Conservation (phyloP, 2,113 vertebrate species). For the Lagenorhynchus albirostris region DNA sequence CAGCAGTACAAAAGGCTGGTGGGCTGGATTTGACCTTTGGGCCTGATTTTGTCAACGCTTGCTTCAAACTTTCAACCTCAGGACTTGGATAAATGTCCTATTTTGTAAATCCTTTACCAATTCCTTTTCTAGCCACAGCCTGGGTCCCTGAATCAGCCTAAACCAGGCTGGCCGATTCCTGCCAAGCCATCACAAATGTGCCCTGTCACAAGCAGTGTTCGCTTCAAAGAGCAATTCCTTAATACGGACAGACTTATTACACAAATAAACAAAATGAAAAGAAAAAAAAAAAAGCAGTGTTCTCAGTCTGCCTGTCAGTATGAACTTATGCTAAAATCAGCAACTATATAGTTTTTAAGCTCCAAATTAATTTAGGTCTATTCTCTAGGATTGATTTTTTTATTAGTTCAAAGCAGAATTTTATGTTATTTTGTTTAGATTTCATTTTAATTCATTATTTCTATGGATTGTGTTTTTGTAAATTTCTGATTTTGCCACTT, state of each 20-base stretch:
- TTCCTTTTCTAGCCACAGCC: background rate
- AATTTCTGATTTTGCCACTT: slow-evolving; percentile 3
- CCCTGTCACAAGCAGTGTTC: background rate
- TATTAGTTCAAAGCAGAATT: background rate
- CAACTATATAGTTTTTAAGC: background rate
- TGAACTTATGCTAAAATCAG: background rate
- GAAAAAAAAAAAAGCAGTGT: background rate
- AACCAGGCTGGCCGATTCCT: background rate
- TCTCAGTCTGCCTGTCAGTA: background rate
- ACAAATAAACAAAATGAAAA: slow-evolving; percentile 15
- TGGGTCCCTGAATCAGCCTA: background rate
- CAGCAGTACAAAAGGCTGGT: background rate
- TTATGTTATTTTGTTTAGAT: background rate
- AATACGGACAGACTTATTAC: background rate
- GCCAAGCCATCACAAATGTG: background rate
- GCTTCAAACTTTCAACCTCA: background rate
- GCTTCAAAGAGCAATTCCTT: background rate
- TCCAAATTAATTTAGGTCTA: background rate
- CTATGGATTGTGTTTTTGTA: background rate
- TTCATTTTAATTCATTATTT: background rate
- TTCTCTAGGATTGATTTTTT: background rate
- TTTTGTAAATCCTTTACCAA: background rate
- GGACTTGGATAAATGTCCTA: background rate
- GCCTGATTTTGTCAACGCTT: background rate
- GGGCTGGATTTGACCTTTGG: background rate